phyloP scores from a whole-genome alignment of 2,888 invertebrate genomes.

The Diogma glabrata region DNA sequence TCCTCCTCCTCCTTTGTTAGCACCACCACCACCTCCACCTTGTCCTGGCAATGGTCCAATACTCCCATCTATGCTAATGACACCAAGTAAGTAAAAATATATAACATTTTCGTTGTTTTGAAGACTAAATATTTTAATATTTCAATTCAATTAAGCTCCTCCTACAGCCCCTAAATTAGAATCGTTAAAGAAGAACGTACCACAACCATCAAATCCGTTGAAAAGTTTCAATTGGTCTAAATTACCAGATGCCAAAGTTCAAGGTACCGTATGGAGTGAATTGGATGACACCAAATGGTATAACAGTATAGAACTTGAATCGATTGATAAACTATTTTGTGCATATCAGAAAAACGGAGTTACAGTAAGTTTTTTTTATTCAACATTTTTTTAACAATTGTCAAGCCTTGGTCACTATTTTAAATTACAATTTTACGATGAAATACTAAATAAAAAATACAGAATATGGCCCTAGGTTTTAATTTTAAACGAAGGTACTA shows the following conservation, averaged over 20 bases:
- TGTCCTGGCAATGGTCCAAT: constrained; percentile 32
- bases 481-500: no score
- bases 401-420: constrained; percentile 16
- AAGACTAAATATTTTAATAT: constrained; percentile 5
- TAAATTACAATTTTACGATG: constrained; percentile 4
- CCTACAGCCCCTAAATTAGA: constrained; percentile 46
- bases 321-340: constrained; percentile 87
- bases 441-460: no score
- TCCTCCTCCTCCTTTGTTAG: constrained; percentile 32
- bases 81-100: constrained; percentile 37
- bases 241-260: constrained; percentile 78
- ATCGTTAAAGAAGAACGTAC: constrained; percentile 71
- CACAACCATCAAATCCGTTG: constrained; percentile 81
- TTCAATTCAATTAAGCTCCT: constrained; percentile 1
- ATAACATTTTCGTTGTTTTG: constrained; percentile 1
- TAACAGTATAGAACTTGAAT: constrained; percentile 78
- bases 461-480: no score
- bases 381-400: background rate
- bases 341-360: constrained; percentile 90
- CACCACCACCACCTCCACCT: constrained; percentile 44
- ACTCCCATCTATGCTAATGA: constrained; percentile 30
- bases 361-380: constrained; percentile 42
- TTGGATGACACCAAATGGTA: constrained; percentile 88
- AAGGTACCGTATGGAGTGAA: constrained; percentile 92
- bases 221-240: constrained; percentile 98